Evolutionary conservation across 2,888 invertebrate genomes (phyloP), one percentile per base, ranked within the genome.

Genomic region (Cartodere bifasciata): DNA sequence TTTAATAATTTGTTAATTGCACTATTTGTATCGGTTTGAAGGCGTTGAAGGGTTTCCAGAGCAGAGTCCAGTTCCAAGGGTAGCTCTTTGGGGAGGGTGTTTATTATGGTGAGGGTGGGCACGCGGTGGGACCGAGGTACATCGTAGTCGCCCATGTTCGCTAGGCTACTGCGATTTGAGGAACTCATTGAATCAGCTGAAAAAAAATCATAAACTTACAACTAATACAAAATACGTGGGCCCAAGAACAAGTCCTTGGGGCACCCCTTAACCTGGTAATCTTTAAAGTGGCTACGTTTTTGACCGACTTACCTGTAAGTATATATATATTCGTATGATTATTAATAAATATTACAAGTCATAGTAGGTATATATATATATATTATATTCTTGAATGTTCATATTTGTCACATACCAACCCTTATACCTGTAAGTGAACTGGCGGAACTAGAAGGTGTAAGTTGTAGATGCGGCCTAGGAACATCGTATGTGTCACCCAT

Each of bases 11-110:
- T 72, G n/a, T 76, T 75, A 38, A 86, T 82, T 20, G 88, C 79
- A 31, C 75, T 73, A 15, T 84, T 82, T 1, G 87, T 82, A 59
- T 91, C 88, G 35, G 67, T 70, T 55, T 84, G 80, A 40, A 82
- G 60, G 49, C 75, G 75, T 42, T 78, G 76, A 41, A 85, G 62
- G 31, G 75, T 72, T 45, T 85, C 82, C 44, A 84, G 61, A 1
- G 85, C 85, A 16, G 83, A 77, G 45, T 72, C 72, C 39, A 82
- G 62, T 50, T 83, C 81, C 42, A 85, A 54, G 1, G 81, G 80
- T 37, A 86, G 62, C 49, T 77, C 75, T 58, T 73, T 75, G 6
- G 58, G 49, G 40, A 67, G 49, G 20, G 53, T 43, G 6, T 47
- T 46, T 36, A 49, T 50, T 13, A 52, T 39, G 15, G 52, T 43